Evolutionary conservation across 2,888 invertebrate genomes (phyloP), one percentile per base, ranked within the genome.

Genomic region (Diadegma fenestrale): DNA sequence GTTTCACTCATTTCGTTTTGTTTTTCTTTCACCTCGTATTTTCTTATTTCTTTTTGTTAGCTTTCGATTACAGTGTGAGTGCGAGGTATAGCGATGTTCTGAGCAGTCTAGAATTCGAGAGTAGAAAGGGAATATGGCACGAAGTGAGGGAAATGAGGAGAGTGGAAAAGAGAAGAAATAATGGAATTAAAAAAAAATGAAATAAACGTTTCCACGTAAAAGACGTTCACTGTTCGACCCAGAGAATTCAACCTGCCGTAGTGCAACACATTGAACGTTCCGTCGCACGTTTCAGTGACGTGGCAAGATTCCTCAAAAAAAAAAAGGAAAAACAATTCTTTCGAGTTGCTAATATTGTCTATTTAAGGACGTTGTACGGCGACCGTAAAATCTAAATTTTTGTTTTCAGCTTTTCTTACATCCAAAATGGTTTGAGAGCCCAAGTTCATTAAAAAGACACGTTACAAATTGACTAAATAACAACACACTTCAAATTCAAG

Each of bases 71-170:
- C 75, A 45, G 43, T 22, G 66, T 82, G 82, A 85, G 51, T 48
- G 79, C 86, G 86, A 72, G 85, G 82, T 80, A 87, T 87, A 76
- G 61, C 85, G 88, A 89, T 88, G 86, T 85, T 88, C 88, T 82
- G 84, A 82, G 87, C 89, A 84, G 86, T 73, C 51, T 72, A 85
- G 83, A 90, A 88, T 81, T 79, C 80, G 79, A 81, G 78, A 72
- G 79, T 51, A 80, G 78, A 87, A 87, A 88, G 87, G 78, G 85
- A 84, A 73, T 58, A 80, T 19, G 7, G 19, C 19, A 7, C 2
- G 19, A 43, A 22, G 58, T 58, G 58, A 19, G 14, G 14, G 19
- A 72, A 72, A 26, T 10, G 30, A 69, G 26, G 37, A 22, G 37
- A 78, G 58, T 30, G 19, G 17, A 72, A 30, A 43, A 71, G 71